phyloP scores from a whole-genome alignment of 2,888 invertebrate genomes.

The Lordiphosa fenestrarum region DNA sequence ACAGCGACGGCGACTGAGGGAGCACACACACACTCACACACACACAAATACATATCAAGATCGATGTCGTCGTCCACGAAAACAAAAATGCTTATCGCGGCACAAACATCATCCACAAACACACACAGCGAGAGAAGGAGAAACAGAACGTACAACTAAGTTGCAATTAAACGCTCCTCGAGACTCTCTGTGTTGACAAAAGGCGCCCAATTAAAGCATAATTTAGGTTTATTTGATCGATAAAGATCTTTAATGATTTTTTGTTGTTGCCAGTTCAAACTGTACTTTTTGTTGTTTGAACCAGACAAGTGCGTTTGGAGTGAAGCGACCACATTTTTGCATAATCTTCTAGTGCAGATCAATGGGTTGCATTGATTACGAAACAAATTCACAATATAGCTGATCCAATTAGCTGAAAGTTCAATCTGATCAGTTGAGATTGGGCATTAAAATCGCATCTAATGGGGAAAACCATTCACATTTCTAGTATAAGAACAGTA shows the following conservation, averaged over 20 bases:
- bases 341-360: too few relatives aligned
- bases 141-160: conserved; percentile 12
- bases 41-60: neutral
- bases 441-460: too few relatives aligned
- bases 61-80: conserved; percentile 7
- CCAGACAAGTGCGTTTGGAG: too few relatives aligned
- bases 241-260: conserved; percentile 10
- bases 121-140: conserved; percentile 1
- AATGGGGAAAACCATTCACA: too few relatives aligned
- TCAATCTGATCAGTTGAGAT: too few relatives aligned
- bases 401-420: too few relatives aligned
- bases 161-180: conserved; percentile 50
- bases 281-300: too few relatives aligned
- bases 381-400: too few relatives aligned
- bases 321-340: too few relatives aligned
- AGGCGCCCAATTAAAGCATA: conserved; percentile 73
- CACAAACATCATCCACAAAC: conserved; percentile 11
- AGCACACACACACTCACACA: neutral
- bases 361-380: too few relatives aligned
- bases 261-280: neutral
- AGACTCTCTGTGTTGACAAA: conserved; percentile 31
- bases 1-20: too few relatives aligned
- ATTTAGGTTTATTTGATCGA: conserved; percentile 50
- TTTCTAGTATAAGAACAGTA: too few relatives aligned
- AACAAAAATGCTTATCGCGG: conserved; percentile 34